phyloP scores from a whole-genome alignment of 1,140 invertebrate species.

The Brachionus rubens region DNA sequence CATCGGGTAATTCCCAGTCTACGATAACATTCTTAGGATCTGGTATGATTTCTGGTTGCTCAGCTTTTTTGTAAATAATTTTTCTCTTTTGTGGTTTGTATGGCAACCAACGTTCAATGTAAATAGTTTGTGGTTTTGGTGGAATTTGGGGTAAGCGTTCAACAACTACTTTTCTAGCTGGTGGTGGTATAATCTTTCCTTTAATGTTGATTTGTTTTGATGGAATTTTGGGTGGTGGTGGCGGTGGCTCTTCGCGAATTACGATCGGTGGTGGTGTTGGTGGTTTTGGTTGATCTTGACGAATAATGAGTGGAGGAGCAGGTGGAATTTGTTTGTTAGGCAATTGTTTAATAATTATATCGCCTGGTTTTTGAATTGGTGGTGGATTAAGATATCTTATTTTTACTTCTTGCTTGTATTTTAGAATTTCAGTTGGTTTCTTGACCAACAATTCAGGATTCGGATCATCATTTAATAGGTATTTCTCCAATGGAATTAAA shows the following conservation, averaged over 20 bases:
- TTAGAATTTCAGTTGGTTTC: constrained; percentile 15
- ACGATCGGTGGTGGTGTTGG: constrained; percentile 7
- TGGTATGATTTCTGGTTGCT: neutral
- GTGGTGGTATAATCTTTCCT: constrained; percentile 37
- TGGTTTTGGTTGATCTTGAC: constrained; percentile 8
- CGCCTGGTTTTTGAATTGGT: neutral
- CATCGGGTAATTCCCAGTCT: constrained; percentile 11
- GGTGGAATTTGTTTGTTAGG: neutral
- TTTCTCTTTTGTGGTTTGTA: constrained; percentile 41
- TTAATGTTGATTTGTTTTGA: constrained; percentile 10
- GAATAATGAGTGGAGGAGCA: constrained; percentile 20
- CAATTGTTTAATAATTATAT: constrained; percentile 25
- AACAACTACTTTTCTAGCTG: constrained; percentile 41
- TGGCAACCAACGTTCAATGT: constrained; percentile 47
- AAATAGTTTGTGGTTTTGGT: constrained; percentile 17
- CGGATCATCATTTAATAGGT: constrained; percentile 14
- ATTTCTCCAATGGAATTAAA: constrained; percentile 24
- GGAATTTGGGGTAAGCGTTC: constrained; percentile 32
- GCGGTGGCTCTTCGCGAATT: constrained; percentile 13
- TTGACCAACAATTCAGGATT: constrained; percentile 26
- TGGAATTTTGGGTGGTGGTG: constrained; percentile 37
- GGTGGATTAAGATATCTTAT: constrained; percentile 37
- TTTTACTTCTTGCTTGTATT: constrained; percentile 31
- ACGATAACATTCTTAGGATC: constrained; percentile 21
- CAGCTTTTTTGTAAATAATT: constrained; percentile 36